These are phyloP conservation scores for Oreonectes daqikongensis DNA, from an alignment of 2,797 vertebrate species.

Conservation along the genomic window DNA sequence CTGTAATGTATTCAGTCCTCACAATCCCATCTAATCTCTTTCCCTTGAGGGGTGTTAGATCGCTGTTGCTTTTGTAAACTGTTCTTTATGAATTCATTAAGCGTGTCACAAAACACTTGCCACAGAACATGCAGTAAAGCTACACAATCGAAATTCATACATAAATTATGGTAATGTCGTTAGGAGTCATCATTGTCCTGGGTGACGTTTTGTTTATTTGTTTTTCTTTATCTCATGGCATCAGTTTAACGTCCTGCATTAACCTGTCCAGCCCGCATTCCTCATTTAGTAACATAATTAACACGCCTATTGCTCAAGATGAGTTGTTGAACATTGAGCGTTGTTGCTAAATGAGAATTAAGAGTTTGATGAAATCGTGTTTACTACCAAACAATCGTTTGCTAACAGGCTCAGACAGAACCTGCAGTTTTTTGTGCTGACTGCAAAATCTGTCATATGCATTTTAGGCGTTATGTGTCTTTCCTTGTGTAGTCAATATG, in stretches of 20 bases:
- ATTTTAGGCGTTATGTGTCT: no score
- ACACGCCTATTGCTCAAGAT: conserved; percentile 4
- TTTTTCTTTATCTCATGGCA: conserved; percentile 12
- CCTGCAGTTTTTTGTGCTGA: no score
- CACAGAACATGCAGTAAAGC: conserved; percentile 13
- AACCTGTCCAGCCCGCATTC: conserved; percentile 9
- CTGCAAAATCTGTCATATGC: no score
- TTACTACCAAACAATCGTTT: not conserved
- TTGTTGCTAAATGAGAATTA: not conserved
- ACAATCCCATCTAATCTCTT: conserved; percentile 37
- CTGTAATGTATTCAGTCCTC: conserved; percentile 1
- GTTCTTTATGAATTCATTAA: conserved; percentile 5
- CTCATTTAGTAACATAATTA: not conserved
- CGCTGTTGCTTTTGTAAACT: conserved; percentile 32
- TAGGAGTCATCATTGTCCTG: not conserved
- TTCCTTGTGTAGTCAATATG: no score
- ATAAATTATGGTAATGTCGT: not conserved
- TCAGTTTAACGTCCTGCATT: not conserved
- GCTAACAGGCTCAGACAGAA: not conserved
- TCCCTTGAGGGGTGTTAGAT: conserved; percentile 1
- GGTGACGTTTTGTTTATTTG: conserved; percentile 15
- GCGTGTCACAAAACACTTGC: not conserved
- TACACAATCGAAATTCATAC: not conserved
- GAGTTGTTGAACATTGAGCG: not conserved
- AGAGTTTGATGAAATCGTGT: not conserved